These are phyloP conservation scores for Ephydatia muelleri DNA, from an alignment of 37 sponge, comb jelly and placozoan genomes.

Conservation along the genomic window DNA sequence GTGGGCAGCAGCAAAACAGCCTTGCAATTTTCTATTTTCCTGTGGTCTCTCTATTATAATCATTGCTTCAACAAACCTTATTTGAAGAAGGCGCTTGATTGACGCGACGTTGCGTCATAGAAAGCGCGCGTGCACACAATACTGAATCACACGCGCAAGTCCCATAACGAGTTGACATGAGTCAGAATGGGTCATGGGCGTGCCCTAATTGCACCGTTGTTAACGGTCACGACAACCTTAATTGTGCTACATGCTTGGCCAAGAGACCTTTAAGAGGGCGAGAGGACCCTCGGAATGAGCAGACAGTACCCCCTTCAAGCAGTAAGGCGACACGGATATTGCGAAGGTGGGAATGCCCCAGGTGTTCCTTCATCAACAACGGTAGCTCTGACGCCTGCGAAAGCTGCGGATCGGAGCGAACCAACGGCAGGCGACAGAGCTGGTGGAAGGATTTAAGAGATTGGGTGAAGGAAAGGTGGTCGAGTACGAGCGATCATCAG, in stretches of 20 bases:
- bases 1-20: too few relatives aligned
- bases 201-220: constrained; percentile 42
- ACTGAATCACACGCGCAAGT: too few relatives aligned
- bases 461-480: neutral
- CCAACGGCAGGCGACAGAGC: neutral
- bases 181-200: constrained; percentile 24
- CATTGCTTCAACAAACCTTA: too few relatives aligned
- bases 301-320: neutral
- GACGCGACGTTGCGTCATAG: too few relatives aligned
- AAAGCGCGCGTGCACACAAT: too few relatives aligned
- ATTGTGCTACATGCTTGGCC: constrained; percentile 36
- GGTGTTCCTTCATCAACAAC: neutral
- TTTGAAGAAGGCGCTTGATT: too few relatives aligned
- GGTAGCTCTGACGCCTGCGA: constrained; percentile 4
- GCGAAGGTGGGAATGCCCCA: constrained; percentile 17
- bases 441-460: neutral
- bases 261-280: neutral
- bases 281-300: neutral
- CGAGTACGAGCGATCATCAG: neutral
- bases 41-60: too few relatives aligned
- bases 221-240: constrained; percentile 11
- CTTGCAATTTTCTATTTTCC: too few relatives aligned
- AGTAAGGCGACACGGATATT: neutral
- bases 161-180: too few relatives aligned
- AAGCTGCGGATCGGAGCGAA: constrained; percentile 7